Percentiles rank a stretch among this genome's conserved stretches.
phyloP scores from a whole-genome alignment of 1,140 invertebrate species.

The Pectinophora gossypiella region DNA sequence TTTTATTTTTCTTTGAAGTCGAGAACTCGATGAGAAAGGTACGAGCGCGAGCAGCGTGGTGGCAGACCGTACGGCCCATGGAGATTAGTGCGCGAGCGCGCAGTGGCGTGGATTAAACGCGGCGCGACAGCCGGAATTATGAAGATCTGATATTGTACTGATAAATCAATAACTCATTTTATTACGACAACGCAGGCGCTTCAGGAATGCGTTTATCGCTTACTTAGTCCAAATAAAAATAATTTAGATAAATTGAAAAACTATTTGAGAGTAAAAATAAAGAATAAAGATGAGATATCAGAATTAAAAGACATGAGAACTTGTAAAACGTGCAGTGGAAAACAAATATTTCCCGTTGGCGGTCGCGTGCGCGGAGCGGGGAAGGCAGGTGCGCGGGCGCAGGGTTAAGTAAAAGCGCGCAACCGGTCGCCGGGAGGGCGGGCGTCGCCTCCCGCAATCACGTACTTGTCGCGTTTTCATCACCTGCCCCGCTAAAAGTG shows the following conservation, averaged over 20 bases:
- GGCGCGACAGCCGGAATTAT: conserved; percentile 58
- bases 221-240: too few relatives aligned
- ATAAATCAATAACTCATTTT: conserved; percentile 64
- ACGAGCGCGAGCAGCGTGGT: conserved; percentile 36
- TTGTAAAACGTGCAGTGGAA: neutral
- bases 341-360: neutral
- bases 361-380: neutral
- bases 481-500: conserved; percentile 66
- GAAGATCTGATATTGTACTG: conserved; percentile 54
- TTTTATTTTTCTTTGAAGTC: conserved; percentile 64
- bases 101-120: conserved; percentile 46
- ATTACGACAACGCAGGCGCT: conserved; percentile 44
- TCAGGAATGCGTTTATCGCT: conserved; percentile 33
- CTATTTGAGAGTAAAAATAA: too few relatives aligned
- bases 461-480: conserved; percentile 69
- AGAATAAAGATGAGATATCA: too few relatives aligned
- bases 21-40: conserved; percentile 45
- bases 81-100: conserved; percentile 49
- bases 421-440: conserved; percentile 56
- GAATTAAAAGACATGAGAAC: too few relatives aligned
- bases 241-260: too few relatives aligned
- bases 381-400: neutral
- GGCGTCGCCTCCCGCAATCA: conserved; percentile 50
- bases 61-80: conserved; percentile 50
- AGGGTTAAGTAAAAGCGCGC: conserved; percentile 40